Conservation (phyloP, 1,140 invertebrate species). For the Hyposmocoma kahamanoa region DNA sequence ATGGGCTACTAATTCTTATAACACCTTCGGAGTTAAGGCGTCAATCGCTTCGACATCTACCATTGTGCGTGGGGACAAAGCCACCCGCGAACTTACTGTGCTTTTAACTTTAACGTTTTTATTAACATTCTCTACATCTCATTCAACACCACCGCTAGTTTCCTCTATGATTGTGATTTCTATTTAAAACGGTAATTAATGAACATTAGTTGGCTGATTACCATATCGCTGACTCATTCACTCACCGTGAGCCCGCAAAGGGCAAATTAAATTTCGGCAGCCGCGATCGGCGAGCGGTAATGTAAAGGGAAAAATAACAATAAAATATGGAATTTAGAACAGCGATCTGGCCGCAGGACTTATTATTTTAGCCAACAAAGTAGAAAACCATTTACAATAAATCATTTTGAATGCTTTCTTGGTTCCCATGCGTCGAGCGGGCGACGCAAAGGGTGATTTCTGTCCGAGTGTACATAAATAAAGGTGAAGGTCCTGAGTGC, state of each 20-base stretch:
- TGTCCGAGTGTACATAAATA: conserved; percentile 70
- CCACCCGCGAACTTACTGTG: conserved; percentile 58
- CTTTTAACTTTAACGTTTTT: conserved; percentile 57
- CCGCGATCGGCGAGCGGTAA: conserved; percentile 37
- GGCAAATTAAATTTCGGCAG: conserved; percentile 54
- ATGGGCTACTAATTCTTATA: conserved; percentile 68
- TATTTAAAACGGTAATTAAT: conserved; percentile 34
- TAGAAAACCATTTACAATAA: conserved; percentile 74
- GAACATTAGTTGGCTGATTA: conserved; percentile 26
- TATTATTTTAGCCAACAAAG: conserved; percentile 74
- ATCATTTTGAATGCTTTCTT: conserved; percentile 71
- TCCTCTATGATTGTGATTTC: conserved; percentile 24
- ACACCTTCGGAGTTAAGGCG: conserved; percentile 63
- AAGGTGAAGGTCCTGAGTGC: conserved; percentile 60
- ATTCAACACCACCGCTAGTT: conserved; percentile 36
- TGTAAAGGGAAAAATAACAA: conserved; percentile 63
- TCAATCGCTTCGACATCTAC: conserved; percentile 45
- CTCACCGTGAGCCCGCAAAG: conserved; percentile 32
- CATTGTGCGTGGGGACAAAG: conserved; percentile 58
- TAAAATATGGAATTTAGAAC: conserved; percentile 69
- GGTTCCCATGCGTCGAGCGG: conserved; percentile 64
- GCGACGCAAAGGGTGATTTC: conserved; percentile 71
- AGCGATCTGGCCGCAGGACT: conserved; percentile 52
- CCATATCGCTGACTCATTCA: conserved; percentile 46
- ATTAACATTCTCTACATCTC: conserved; percentile 51